Conservation (phyloP, 1,140 invertebrate genomes). For the Cydia amplana region DNA sequence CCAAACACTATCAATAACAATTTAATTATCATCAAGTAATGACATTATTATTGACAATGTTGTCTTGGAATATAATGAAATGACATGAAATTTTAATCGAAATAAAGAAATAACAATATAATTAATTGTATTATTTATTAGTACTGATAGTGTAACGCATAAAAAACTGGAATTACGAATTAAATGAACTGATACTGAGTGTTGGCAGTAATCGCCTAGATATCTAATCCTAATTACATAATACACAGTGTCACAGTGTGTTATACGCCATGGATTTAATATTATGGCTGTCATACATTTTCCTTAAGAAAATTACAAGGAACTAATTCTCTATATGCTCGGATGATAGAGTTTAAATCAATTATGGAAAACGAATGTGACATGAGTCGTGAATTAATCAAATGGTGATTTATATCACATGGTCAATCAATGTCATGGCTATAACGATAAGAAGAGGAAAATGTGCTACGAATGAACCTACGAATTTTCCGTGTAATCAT, state of each 20-base stretch:
- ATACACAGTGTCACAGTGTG: neutral
- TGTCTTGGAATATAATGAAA: too few relatives aligned
- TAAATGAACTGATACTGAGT: too few relatives aligned
- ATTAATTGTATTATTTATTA: too few relatives aligned
- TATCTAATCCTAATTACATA: neutral
- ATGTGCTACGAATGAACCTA: neutral
- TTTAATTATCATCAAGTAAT: too few relatives aligned
- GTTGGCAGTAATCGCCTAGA: too few relatives aligned
- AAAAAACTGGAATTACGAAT: too few relatives aligned
- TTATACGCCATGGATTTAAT: conserved; percentile 1
- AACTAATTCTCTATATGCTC: neutral
- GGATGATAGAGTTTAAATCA: neutral
- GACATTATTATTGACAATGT: too few relatives aligned
- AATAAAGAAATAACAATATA: too few relatives aligned
- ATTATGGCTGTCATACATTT: neutral
- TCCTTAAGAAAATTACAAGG: neutral
- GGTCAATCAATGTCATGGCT: conserved; percentile 4
- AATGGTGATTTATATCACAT: neutral
- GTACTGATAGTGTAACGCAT: too few relatives aligned
- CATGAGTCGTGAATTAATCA: conserved; percentile 11
- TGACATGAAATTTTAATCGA: too few relatives aligned
- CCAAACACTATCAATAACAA: too few relatives aligned
- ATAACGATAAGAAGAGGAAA: conserved; percentile 22
- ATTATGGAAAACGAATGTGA: neutral
- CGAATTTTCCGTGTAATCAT: too few relatives aligned